These are phyloP conservation scores for Pheosia tremula DNA, from an alignment of 2,888 invertebrate genomes.

Conservation along the genomic window DNA sequence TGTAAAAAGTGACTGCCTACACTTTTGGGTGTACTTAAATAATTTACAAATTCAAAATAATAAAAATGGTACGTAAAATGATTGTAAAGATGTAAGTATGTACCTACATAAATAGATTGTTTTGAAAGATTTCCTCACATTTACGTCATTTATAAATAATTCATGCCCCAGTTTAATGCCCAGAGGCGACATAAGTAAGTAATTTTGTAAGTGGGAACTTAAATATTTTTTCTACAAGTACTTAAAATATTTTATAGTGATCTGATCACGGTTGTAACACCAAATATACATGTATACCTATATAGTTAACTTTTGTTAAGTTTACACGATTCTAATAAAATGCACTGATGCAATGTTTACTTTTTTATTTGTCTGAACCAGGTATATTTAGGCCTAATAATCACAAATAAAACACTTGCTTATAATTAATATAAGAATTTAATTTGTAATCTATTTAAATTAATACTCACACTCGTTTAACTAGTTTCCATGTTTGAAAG, in stretches of 20 bases:
- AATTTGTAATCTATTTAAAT: constrained; percentile 32
- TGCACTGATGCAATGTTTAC: constrained; percentile 21
- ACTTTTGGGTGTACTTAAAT: too few relatives aligned
- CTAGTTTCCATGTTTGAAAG: constrained; percentile 25
- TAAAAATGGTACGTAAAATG: too few relatives aligned
- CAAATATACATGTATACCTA: constrained; percentile 50
- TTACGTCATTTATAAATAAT: too few relatives aligned
- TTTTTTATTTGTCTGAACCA: constrained; percentile 8
- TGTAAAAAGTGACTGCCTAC: too few relatives aligned
- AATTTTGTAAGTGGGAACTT: not conserved
- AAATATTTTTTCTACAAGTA: not conserved
- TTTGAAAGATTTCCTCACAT: too few relatives aligned
- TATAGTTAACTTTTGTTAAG: constrained; percentile 35
- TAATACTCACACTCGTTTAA: constrained; percentile 41
- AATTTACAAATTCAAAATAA: too few relatives aligned
- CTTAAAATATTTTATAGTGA: constrained; percentile 40
- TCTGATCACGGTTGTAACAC: constrained; percentile 53
- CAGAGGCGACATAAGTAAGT: not conserved
- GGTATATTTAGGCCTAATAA: not conserved
- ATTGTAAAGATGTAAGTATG: too few relatives aligned
- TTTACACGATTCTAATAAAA: constrained; percentile 48
- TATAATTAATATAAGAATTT: constrained; percentile 40
- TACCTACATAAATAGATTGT: too few relatives aligned
- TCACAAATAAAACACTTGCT: not conserved
- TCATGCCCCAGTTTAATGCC: too few relatives aligned